Percentiles rank a stretch among this genome's conserved stretches.
Evolutionary conservation across 2,113 vertebrate species (phyloP).

Genomic region (Stegostoma tigrinum): DNA sequence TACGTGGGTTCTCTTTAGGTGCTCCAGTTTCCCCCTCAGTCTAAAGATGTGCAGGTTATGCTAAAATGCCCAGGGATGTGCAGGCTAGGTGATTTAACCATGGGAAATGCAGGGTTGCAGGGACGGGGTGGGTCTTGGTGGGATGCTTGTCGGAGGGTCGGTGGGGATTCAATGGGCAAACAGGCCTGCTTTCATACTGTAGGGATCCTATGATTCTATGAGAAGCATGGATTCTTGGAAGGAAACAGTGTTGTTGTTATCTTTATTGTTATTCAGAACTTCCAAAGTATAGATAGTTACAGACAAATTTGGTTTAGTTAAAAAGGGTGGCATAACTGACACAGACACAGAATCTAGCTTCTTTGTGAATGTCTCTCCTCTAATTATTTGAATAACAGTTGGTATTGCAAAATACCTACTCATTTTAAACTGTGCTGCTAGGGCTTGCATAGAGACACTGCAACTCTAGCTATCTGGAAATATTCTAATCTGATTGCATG

Average conservation of each 20-base stretch:
- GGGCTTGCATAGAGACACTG: not conserved
- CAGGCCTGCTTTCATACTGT: too few species aligned
- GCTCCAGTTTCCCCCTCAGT: too few species aligned
- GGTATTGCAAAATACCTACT: not conserved
- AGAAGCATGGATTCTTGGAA: not conserved
- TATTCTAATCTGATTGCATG: not conserved
- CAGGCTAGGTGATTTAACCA: too few species aligned
- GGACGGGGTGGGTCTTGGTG: too few species aligned
- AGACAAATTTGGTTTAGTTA: not conserved
- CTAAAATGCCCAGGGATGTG: too few species aligned
- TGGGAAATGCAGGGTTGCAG: too few species aligned
- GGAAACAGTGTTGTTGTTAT: not conserved
- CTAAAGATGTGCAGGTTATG: too few species aligned
- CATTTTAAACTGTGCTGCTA: not conserved
- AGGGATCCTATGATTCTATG: not conserved
- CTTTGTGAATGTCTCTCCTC: not conserved
- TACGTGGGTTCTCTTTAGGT: too few species aligned
- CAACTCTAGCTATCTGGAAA: not conserved
- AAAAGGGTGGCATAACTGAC: not conserved
- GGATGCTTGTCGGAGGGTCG: too few species aligned
- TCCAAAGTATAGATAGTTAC: not conserved
- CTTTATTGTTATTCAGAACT: not conserved
- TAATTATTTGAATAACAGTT: not conserved
- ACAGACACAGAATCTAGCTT: not conserved
- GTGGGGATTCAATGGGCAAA: too few species aligned